Conservation (phyloP, 1,140 invertebrate genomes). For the Callitettix versicolor region DNA sequence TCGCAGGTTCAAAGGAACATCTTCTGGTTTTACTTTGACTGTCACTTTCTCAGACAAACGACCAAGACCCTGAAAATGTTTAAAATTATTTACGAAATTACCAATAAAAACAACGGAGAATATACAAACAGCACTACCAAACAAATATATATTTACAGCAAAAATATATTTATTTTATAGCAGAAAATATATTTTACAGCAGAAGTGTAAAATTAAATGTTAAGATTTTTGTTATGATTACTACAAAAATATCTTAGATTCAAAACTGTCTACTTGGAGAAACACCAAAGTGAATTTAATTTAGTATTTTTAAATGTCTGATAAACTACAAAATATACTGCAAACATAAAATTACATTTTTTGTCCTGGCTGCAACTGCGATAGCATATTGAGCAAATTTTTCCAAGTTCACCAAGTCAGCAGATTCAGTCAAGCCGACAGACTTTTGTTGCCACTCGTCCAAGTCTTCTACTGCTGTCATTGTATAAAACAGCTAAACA, state of each 20-base stretch:
- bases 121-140: background rate
- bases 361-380: conserved; percentile 73
- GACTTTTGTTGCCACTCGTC: conserved; percentile 82
- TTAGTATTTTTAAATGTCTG: too few species aligned
- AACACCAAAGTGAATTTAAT: too few species aligned
- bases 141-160: background rate
- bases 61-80: conserved; percentile 38
- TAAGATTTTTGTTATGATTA: too few species aligned
- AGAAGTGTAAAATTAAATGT: too few species aligned
- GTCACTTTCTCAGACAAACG: conserved; percentile 50
- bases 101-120: too few species aligned
- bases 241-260: too few species aligned
- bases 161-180: too few species aligned
- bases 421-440: conserved; percentile 77
- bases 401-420: conserved; percentile 81
- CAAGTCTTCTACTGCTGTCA: conserved; percentile 83
- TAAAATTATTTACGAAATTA: too few species aligned
- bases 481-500: conserved; percentile 76
- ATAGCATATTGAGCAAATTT: conserved; percentile 87
- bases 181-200: too few species aligned
- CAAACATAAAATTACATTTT: conserved; percentile 18
- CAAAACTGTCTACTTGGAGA: too few species aligned
- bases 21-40: conserved; percentile 81
- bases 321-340: background rate
- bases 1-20: conserved; percentile 76